Evolutionary conservation across 2,113 vertebrate species (phyloP), one percentile per base, ranked within the genome.

Genomic region (Megaceryle maxima): DNA sequence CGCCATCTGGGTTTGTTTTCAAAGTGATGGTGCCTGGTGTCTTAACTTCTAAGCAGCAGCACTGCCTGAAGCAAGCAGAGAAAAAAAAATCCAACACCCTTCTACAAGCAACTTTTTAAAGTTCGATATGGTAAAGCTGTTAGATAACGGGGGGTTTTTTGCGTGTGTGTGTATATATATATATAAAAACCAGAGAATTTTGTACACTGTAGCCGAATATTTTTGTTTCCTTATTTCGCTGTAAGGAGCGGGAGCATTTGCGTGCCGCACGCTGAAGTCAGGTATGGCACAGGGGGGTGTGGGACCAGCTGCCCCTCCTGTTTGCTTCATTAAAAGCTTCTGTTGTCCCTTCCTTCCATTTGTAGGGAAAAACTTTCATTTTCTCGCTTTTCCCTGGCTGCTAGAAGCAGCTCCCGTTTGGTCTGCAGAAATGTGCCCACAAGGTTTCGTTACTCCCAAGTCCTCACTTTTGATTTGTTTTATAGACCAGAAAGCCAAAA

Each of bases 61-160:
- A 97, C 98, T 98, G 98, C 97, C 97, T 97, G 92, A 96, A 96
- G 96, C 96, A 97, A 97, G 98, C 98, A 98, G 97, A 98, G 98
- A 97, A 96, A 98, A 97, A 97, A 97, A 96, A 96, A 51, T 96
- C 95, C 97, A 97, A 94, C 97, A 94, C 90, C 89, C 83, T 98
- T 97, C 97, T 95, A 88, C 83, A 51, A 93, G 97, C 97, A 97
- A 97, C 98, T 97, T 98, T 97, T 98, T 97, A 97, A 96, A 96
- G 94, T 94, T 96, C 92, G 51, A 11, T 92, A 89, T 28, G 96
- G 88, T 97, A 67, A 97, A 96, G 92, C 97, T 98, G 96, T 98
- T 97, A 37, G 74, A 94, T 96, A 95, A n/a, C n/a, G n/a, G 6
- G 94, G 95, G 97, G 94, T 68, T 98, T 97, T 97, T 95, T 98